Conservation (phyloP, 2,797 vertebrate genomes). For the Scarus forsteni region DNA sequence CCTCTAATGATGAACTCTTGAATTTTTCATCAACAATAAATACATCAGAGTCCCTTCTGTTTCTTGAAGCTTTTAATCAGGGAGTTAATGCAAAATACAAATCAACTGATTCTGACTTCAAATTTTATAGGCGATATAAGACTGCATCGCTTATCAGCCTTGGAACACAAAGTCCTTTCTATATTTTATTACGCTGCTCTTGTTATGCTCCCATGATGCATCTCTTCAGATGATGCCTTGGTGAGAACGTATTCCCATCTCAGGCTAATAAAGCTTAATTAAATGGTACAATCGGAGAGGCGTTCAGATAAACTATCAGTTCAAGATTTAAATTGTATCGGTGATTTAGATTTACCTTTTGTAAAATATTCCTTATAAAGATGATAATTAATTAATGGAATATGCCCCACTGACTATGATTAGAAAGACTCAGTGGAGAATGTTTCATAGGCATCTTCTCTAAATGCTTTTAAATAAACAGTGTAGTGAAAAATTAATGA, state of each 20-base stretch:
- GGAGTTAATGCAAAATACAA: too few species aligned
- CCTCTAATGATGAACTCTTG: too few species aligned
- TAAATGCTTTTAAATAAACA: constrained; percentile 72
- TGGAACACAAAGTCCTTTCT: not conserved
- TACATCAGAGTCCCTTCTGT: too few species aligned
- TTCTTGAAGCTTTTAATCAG: too few species aligned
- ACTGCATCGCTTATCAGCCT: too few species aligned
- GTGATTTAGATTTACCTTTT: constrained; percentile 49
- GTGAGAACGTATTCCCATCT: constrained; percentile 26
- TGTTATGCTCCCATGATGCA: constrained; percentile 47
- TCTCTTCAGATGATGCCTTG: constrained; percentile 38
- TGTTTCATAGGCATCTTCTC: constrained; percentile 49
- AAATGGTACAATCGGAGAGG: constrained; percentile 41
- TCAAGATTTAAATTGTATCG: constrained; percentile 45
- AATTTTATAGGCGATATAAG: too few species aligned
- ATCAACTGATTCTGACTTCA: too few species aligned
- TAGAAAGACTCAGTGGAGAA: constrained; percentile 6
- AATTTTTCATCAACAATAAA: too few species aligned
- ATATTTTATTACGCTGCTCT: constrained; percentile 7
- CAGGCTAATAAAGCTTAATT: constrained; percentile 55
- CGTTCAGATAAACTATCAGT: constrained; percentile 19
- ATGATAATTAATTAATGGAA: constrained; percentile 30
- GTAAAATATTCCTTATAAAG: constrained; percentile 41
- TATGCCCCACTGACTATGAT: constrained; percentile 28
- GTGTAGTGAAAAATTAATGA: constrained; percentile 74